Conservation (phyloP, 30 jellyfish, hydroid and myxozoan genomes). For the Aurelia sp. region DNA sequence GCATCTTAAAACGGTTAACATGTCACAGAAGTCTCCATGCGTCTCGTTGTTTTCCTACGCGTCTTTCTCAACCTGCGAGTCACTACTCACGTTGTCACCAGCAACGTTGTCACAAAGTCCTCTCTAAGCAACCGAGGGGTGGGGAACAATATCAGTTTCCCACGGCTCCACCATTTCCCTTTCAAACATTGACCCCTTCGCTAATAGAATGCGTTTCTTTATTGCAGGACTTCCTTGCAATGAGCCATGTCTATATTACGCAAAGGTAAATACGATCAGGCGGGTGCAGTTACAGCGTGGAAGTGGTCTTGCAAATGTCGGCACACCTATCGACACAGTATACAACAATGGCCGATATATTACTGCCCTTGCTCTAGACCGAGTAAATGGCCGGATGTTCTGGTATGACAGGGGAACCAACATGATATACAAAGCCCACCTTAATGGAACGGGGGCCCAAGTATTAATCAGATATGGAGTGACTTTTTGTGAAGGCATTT, state of each 20-base stretch:
- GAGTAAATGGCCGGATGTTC: constrained; percentile 56
- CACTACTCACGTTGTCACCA: too few species aligned
- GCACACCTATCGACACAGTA: constrained; percentile 42
- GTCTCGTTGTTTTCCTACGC: too few species aligned
- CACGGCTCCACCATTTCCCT: too few species aligned
- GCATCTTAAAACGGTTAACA: too few species aligned
- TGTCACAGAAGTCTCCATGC: too few species aligned
- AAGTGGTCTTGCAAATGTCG: constrained; percentile 30
- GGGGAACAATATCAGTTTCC: too few species aligned
- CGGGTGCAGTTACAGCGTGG: constrained; percentile 49
- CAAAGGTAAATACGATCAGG: constrained; percentile 10
- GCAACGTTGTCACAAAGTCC: too few species aligned
- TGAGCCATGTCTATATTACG: constrained; percentile 71
- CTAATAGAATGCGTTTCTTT: not conserved
- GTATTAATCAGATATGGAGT: constrained; percentile 70
- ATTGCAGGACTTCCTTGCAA: constrained; percentile 48
- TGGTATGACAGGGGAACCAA: constrained; percentile 82
- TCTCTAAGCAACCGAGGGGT: too few species aligned
- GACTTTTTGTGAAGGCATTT: constrained; percentile 82
- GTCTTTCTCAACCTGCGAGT: too few species aligned
- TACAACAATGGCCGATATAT: constrained; percentile 22
- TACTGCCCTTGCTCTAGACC: constrained; percentile 81
- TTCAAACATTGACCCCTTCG: too few species aligned
- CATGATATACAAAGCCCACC: constrained; percentile 62
- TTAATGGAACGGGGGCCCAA: constrained; percentile 59